phyloP scores from a whole-genome alignment of 2,113 vertebrate genomes.

The Pluvialis apricaria region DNA sequence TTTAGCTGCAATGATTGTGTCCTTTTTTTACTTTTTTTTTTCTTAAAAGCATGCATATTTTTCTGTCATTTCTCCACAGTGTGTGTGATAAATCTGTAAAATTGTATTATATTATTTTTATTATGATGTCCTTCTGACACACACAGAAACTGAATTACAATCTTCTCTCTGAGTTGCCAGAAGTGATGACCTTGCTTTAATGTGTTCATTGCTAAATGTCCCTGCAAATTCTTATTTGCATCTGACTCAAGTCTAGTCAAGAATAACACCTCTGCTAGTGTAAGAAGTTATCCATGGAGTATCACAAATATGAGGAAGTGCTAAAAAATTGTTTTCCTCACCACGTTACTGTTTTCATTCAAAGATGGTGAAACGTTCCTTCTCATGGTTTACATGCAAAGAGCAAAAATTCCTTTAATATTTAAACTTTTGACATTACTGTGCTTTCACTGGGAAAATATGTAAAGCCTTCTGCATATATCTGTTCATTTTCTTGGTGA shows the following conservation, averaged over 20 bases:
- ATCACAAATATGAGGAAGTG: neutral
- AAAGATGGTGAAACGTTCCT: neutral
- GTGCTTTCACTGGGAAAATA: constrained; percentile 26
- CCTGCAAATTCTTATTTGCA: neutral
- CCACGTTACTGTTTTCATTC: neutral
- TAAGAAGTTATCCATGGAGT: neutral
- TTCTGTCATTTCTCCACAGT: too few relatives aligned
- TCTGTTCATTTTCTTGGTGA: constrained; percentile 42
- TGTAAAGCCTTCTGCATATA: constrained; percentile 40
- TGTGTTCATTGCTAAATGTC: neutral
- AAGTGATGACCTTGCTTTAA: neutral
- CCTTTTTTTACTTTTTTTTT: too few relatives aligned
- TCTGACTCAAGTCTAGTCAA: neutral
- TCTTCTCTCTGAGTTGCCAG: neutral
- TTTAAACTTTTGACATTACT: constrained; percentile 34
- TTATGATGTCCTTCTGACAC: neutral
- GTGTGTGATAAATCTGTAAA: neutral
- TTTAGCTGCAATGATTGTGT: neutral
- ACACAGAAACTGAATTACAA: neutral
- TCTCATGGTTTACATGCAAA: neutral
- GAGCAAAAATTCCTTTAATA: neutral
- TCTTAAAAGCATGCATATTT: too few relatives aligned
- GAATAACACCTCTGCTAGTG: neutral
- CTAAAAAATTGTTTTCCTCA: neutral
- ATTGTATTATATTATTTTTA: neutral